Conservation (phyloP, 2,113 vertebrate genomes). For the Pseudois nayaur region DNA sequence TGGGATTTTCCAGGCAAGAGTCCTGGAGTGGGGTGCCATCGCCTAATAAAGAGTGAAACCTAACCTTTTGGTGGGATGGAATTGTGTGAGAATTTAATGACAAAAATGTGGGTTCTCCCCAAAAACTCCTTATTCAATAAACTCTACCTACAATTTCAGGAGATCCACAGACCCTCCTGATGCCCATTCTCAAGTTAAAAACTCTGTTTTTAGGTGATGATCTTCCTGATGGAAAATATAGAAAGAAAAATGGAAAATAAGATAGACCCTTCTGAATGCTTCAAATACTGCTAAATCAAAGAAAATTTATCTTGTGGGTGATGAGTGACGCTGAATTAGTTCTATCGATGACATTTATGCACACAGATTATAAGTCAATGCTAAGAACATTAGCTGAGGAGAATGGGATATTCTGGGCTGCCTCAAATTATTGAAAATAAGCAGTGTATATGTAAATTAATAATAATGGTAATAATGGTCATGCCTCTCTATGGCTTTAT, state of each 20-base stretch:
- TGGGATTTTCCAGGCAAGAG: no score
- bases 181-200: neutral
- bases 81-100: neutral
- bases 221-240: neutral
- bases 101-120: neutral
- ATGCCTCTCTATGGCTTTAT: neutral
- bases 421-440: neutral
- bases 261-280: neutral
- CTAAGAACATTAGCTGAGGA: neutral
- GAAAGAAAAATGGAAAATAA: neutral
- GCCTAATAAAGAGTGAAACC: neutral
- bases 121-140: neutral
- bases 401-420: neutral
- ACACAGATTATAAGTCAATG: neutral
- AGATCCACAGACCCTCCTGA: neutral
- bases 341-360: neutral
- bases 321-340: neutral
- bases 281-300: neutral
- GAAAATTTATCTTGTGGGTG: neutral
- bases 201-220: neutral
- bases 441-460: neutral
- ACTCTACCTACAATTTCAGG: neutral
- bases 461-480: neutral
- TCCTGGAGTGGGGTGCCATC: no score
- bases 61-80: neutral